Evolutionary conservation across 2,113 vertebrate genomes (phyloP).

Genomic region (Rynchops niger): DNA sequence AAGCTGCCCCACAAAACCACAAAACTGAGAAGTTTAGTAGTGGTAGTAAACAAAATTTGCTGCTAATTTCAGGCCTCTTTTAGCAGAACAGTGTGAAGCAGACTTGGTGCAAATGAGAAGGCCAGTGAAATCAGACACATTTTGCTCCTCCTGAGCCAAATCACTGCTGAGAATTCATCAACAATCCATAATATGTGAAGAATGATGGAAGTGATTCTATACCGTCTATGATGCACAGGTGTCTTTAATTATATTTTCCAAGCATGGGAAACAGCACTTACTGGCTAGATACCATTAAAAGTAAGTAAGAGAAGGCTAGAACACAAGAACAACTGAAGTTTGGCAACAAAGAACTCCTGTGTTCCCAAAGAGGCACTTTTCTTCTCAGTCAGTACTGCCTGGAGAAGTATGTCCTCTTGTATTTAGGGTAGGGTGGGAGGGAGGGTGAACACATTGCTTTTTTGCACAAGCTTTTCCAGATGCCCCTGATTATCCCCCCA

Average conservation of each 20-base stretch:
- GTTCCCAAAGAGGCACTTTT: background rate
- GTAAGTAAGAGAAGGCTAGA: background rate
- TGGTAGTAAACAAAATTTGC: background rate
- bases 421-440: background rate
- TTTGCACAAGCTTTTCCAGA: background rate
- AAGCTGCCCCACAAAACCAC: background rate
- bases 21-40: background rate
- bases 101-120: constrained; percentile 25
- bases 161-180: constrained; percentile 51
- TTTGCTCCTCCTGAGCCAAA: background rate
- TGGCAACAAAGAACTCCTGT: background rate
- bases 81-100: background rate
- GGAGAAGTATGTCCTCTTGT: background rate
- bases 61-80: background rate
- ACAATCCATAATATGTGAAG: background rate
- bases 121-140: background rate
- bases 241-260: constrained; percentile 41
- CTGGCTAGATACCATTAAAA: background rate
- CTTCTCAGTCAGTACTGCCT: background rate
- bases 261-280: constrained; percentile 12
- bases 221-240: background rate
- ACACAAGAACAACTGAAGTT: background rate
- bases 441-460: background rate
- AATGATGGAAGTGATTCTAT: constrained; percentile 11
- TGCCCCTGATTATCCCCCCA: background rate